These are phyloP conservation scores for Tinamus guttatus DNA, from an alignment of 2,113 vertebrate genomes.

Conservation along the genomic window DNA sequence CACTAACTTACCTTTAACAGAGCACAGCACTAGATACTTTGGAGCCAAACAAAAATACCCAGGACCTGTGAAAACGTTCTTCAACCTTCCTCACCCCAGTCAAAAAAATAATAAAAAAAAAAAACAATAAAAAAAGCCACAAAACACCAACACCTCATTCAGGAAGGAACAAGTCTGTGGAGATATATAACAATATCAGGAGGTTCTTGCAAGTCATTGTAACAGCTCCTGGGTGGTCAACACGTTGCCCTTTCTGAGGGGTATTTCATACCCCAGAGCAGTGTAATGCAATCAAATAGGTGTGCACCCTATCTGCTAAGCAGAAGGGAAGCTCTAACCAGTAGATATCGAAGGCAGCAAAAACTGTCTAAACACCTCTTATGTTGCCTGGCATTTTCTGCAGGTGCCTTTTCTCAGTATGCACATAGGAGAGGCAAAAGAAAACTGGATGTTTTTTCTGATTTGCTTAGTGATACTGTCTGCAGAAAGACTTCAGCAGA, in stretches of 20 bases:
- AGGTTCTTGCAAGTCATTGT: neutral
- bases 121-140: neutral
- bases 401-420: neutral
- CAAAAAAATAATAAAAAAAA: too few relatives aligned
- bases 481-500: neutral
- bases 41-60: neutral
- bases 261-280: rapidly evolving
- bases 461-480: neutral
- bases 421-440: neutral
- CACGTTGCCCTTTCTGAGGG: rapidly evolving
- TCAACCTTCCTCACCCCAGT: neutral
- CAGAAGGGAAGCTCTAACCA: neutral
- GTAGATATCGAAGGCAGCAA: neutral
- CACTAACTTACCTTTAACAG: neutral
- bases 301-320: neutral
- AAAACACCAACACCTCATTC: neutral
- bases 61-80: neutral
- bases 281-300: neutral
- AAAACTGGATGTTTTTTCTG: neutral
- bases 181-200: rapidly evolving
- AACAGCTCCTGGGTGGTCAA: rapidly evolving
- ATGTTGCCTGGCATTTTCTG: neutral
- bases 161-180: neutral
- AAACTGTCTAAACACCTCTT: neutral
- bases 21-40: neutral